Percentiles rank a stretch among this genome's conserved stretches.
These are phyloP conservation scores for Nipponacmea schrenckii DNA, from an alignment of 2,888 invertebrate genomes.

Conservation along the genomic window DNA sequence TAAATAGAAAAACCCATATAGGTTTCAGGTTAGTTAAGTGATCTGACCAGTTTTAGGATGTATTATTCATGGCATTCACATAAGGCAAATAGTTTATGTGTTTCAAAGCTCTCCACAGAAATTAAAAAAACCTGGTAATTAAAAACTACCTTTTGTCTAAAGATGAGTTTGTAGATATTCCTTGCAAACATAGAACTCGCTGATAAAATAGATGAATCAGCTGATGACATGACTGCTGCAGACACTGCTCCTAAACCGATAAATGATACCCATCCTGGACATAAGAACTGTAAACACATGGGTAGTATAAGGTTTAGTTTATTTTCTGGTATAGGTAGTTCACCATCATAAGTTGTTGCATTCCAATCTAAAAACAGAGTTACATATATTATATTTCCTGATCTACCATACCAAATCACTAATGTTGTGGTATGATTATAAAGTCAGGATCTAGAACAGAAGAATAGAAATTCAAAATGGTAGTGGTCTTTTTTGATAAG, in stretches of 20 bases:
- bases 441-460: too few species aligned
- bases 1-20: neutral
- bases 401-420: too few species aligned
- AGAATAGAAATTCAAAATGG: too few species aligned
- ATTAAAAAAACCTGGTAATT: too few species aligned
- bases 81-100: too few species aligned
- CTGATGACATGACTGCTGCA: slow-evolving; percentile 99
- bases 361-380: slow-evolving; percentile 83
- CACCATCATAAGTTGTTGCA: slow-evolving; percentile 81
- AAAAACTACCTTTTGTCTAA: slow-evolving; percentile 82
- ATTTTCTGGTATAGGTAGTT: slow-evolving; percentile 63
- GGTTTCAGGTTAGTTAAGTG: neutral
- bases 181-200: slow-evolving; percentile 99
- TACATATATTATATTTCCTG: neutral
- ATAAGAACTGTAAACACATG: slow-evolving; percentile 94
- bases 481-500: too few species aligned
- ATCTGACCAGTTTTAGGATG: neutral
- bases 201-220: slow-evolving; percentile 96
- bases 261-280: slow-evolving; percentile 95
- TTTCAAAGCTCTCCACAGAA: too few species aligned
- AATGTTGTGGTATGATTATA: too few species aligned
- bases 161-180: slow-evolving; percentile 97
- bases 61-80: slow-evolving; percentile 4
- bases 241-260: slow-evolving; percentile 98
- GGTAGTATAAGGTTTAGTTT: slow-evolving; percentile 95